Percentiles rank a stretch among this genome's conserved stretches.
These are phyloP conservation scores for Brachyhypopomus gauderio DNA, from an alignment of 2,113 vertebrate species.

Conservation along the genomic window DNA sequence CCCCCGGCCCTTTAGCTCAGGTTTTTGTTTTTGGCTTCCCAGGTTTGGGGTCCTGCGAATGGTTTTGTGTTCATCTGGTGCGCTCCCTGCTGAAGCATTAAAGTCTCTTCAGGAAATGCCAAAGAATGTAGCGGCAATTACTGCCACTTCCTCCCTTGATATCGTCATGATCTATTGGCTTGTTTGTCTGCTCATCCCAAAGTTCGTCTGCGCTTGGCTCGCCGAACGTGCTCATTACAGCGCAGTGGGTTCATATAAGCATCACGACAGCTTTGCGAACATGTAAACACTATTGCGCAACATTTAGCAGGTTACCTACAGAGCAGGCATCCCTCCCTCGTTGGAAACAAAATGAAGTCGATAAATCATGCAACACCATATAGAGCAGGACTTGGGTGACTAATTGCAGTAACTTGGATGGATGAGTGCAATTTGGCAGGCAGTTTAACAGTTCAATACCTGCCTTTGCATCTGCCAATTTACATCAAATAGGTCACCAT, in stretches of 20 bases:
- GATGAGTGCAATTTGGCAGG: conserved; percentile 22
- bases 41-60: conserved; percentile 30
- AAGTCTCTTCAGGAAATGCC: conserved; percentile 13
- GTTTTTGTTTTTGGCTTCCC: background rate
- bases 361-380: conserved; percentile 1
- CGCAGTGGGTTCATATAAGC: background rate
- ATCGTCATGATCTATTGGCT: conserved; percentile 23
- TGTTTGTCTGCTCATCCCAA: conserved; percentile 14
- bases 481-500: conserved; percentile 34
- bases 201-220: background rate
- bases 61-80: conserved; percentile 22
- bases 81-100: conserved; percentile 11
- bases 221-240: conserved; percentile 5
- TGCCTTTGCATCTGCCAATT: conserved; percentile 19
- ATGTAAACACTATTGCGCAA: background rate
- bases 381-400: background rate
- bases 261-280: background rate
- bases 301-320: background rate
- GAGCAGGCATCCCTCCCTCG: background rate
- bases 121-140: conserved; percentile 25
- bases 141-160: conserved; percentile 27
- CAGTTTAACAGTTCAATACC: conserved; percentile 36
- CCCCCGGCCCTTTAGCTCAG: background rate
- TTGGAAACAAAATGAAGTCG: background rate
- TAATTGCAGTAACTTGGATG: conserved; percentile 1